Evolutionary conservation across 2,888 invertebrate genomes (phyloP).

Genomic region (Eupeodes luniger): DNA sequence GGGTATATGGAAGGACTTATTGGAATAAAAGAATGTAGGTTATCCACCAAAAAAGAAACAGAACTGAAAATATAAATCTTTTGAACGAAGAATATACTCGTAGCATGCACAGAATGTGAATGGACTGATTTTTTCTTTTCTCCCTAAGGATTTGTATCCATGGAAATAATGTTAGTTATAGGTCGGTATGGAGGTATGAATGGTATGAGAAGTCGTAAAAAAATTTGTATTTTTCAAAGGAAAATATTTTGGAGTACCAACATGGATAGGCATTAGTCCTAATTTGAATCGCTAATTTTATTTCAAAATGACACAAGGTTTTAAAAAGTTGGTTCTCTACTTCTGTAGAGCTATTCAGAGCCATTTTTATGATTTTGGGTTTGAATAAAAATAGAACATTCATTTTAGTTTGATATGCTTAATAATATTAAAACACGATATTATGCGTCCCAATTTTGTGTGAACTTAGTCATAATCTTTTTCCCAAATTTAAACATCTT

Average conservation of each 20-base stretch:
- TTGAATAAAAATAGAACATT: neutral
- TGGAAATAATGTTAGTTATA: slow-evolving; percentile 1
- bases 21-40: slow-evolving; percentile 23
- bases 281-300: slow-evolving; percentile 25
- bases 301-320: slow-evolving; percentile 4
- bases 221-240: slow-evolving; percentile 2
- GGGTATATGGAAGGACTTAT: neutral
- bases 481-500: too few species aligned
- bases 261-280: neutral
- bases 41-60: neutral
- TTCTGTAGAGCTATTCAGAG: slow-evolving; percentile 6
- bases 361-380: neutral
- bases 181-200: neutral
- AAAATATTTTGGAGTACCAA: neutral
- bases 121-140: neutral
- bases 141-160: slow-evolving; percentile 15
- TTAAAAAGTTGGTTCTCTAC: neutral
- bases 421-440: too few species aligned
- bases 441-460: too few species aligned
- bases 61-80: slow-evolving; percentile 30
- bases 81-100: neutral
- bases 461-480: too few species aligned
- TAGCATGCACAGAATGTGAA: slow-evolving; percentile 16
- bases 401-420: too few species aligned
- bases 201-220: neutral